Percentiles rank a stretch among this genome's conserved stretches.
phyloP scores from a whole-genome alignment of 2,888 invertebrate genomes.

The Andrena hattorfiana region DNA sequence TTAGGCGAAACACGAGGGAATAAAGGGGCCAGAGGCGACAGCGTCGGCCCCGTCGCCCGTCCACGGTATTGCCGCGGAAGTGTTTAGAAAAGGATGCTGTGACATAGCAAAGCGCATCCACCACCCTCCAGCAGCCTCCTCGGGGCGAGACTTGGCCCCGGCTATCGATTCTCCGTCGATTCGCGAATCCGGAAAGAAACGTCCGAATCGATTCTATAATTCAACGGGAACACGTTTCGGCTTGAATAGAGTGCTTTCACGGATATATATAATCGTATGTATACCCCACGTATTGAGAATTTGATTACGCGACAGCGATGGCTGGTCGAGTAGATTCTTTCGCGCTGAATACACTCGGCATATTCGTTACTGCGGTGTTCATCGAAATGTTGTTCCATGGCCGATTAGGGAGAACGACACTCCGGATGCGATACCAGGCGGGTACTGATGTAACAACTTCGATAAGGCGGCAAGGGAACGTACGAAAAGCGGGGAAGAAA shows the following conservation, averaged over 20 bases:
- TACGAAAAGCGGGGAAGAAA: slow-evolving; percentile 17
- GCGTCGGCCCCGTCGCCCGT: slow-evolving; percentile 5
- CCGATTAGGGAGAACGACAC: neutral
- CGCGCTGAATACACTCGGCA: neutral
- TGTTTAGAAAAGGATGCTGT: slow-evolving; percentile 64
- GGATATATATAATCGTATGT: neutral
- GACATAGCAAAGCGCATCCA: slow-evolving; percentile 51
- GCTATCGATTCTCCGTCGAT: slow-evolving; percentile 60
- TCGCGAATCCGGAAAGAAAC: slow-evolving; percentile 43
- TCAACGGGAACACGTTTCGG: neutral
- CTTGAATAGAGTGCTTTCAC: neutral
- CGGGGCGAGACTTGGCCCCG: slow-evolving; percentile 28
- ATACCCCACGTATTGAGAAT: neutral
- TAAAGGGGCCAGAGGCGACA: neutral
- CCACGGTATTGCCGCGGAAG: slow-evolving; percentile 47
- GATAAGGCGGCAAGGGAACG: slow-evolving; percentile 1
- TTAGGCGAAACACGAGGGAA: slow-evolving; percentile 8
- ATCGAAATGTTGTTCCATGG: neutral
- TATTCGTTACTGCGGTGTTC: neutral
- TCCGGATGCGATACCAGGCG: neutral
- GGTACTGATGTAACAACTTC: slow-evolving; percentile 12
- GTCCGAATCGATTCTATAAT: slow-evolving; percentile 26
- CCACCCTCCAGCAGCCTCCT: slow-evolving; percentile 24
- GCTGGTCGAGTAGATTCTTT: neutral
- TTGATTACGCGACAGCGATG: neutral